Conservation (phyloP, 2,888 invertebrate species). For the Melinaea menophilus region DNA sequence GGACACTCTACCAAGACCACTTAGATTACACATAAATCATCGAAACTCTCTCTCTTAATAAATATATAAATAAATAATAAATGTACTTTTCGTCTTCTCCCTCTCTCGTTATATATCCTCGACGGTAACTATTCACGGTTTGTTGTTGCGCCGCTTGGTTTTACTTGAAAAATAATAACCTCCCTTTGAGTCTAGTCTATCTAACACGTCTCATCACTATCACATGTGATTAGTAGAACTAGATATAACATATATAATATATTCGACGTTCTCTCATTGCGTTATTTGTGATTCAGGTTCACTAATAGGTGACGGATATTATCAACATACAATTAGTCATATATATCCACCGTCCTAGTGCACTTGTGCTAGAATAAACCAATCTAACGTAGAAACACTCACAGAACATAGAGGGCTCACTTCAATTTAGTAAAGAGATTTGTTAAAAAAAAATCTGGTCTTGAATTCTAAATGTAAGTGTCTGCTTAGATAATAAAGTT, state of each 20-base stretch:
- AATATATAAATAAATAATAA: conserved; percentile 19
- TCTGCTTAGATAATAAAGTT: no score
- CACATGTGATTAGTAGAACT: conserved; percentile 19
- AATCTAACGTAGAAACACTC: no score
- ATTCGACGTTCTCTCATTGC: not conserved
- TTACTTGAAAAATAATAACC: conserved; percentile 68
- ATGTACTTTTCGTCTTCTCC: conserved; percentile 37
- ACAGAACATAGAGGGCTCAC: no score
- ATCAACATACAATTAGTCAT: not conserved
- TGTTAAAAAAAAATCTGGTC: not conserved
- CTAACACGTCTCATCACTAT: conserved; percentile 7
- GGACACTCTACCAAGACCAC: conserved; percentile 71
- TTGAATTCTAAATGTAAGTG: not conserved
- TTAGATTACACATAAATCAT: conserved; percentile 44
- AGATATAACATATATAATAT: conserved; percentile 6
- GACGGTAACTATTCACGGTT: conserved; percentile 54
- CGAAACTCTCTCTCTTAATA: conserved; percentile 48
- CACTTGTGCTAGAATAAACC: not conserved
- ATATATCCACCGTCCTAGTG: not conserved
- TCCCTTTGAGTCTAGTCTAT: conserved; percentile 27
- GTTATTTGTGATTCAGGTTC: not conserved
- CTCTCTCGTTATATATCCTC: conserved; percentile 33
- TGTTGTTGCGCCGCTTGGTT: conserved; percentile 65
- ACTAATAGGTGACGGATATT: not conserved
- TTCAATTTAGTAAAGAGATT: no score